A percentile compares a stretch with the other conserved stretches of the same genome.
Evolutionary conservation across 1,140 invertebrate genomes (phyloP).

Genomic region (Drosophila funebris): DNA sequence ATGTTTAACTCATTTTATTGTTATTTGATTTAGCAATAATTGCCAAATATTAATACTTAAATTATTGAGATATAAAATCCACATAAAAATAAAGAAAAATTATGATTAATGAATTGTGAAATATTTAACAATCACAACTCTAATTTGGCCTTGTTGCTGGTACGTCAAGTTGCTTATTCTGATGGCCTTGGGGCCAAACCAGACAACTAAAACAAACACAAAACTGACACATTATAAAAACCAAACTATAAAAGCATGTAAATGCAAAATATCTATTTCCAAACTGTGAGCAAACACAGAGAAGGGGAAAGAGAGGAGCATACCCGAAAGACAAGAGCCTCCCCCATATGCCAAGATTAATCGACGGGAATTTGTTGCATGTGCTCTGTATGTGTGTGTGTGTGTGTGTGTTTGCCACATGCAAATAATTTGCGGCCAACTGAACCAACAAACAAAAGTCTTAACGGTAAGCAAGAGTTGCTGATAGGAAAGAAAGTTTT

Average conservation of each 20-base stretch:
- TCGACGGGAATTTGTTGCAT: constrained; percentile 37
- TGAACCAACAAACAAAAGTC: constrained; percentile 61
- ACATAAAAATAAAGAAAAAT: neutral
- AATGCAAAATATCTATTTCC: constrained; percentile 58
- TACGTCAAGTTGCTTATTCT: neutral
- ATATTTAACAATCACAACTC: neutral
- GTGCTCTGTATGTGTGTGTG: neutral
- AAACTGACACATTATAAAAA: constrained; percentile 49
- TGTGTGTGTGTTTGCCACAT: constrained; percentile 21
- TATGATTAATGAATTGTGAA: neutral
- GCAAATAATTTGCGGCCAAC: constrained; percentile 74
- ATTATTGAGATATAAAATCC: too few relatives aligned
- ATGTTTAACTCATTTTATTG: neutral
- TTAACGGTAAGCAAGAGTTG: constrained; percentile 40
- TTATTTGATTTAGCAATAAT: too few relatives aligned
- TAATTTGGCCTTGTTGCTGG: neutral
- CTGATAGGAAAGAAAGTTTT: constrained; percentile 35
- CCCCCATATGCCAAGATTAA: constrained; percentile 61
- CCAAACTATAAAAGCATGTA: constrained; percentile 56
- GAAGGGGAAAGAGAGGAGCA: neutral
- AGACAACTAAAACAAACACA: constrained; percentile 34
- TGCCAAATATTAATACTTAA: too few relatives aligned
- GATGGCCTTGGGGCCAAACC: constrained; percentile 29
- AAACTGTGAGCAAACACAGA: constrained; percentile 57
- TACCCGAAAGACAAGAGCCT: constrained; percentile 22